Base-by-base conservation (phyloP, 2,113 vertebrate species). In the Neogale vison region DNA sequence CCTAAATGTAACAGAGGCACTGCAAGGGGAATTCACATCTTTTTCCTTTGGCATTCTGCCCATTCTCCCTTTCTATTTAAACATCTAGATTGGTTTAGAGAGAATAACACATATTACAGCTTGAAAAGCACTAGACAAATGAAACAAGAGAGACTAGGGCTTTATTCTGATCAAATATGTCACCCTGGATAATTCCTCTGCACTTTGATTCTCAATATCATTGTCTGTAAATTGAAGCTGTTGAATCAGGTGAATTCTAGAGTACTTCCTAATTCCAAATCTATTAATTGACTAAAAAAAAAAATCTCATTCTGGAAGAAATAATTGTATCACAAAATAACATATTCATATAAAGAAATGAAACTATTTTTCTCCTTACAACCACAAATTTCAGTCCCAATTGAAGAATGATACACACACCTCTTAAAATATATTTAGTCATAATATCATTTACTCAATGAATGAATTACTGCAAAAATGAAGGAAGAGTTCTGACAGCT, bases 291-390 rank as follows among this genome's bases (percentile, higher is more conserved):
- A 57, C 34, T 47, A 1, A 55, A 71, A 59, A 2, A 42, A 2
- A 11, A 31, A 72, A 50, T n/a, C n/a, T 72, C 31, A 50, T 52
- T 86, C 67, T 84, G 29, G 26, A 42, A 63, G 50, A 97, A 92
- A 88, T 67, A 39, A 86, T 55, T 79, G 9, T 36, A 80, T 57
- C 89, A 90, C 57, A 67, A 94, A 91, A 85, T 61, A 94, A 96
- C 17, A 72, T 21, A 57, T 31, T 31, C 65, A 42, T 23, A 47
- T 47, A 45, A 94, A 76, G 42, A 76, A 67, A 95, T 21, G 47
- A 69, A 88, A 63, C 3, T 50, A 61, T 57, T 67, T 67, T 93
- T 45, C 18, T 76, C 10, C 52, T 96, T 71, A 63, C 34, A 71
- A 85, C 57, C 29, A 74, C 1, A 91, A 5, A 89, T 91, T 82